phyloP scores from a whole-genome alignment of 2,113 vertebrate genomes.

The Petaurus breviceps region DNA sequence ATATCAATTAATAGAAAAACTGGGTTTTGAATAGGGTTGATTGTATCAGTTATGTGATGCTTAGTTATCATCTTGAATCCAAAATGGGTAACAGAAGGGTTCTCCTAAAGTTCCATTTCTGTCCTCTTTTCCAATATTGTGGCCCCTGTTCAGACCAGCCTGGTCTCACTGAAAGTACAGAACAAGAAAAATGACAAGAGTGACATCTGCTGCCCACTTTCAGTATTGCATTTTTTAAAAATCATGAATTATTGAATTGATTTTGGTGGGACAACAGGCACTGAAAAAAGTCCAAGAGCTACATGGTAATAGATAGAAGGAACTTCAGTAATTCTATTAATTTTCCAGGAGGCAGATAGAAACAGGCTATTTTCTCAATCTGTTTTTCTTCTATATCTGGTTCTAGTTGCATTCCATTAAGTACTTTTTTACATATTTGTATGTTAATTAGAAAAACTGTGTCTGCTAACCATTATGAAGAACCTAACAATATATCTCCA shows the following conservation, averaged over 20 bases:
- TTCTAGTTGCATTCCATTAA: background rate
- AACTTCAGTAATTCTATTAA: rapidly evolving
- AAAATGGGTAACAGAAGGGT: constrained; percentile 41
- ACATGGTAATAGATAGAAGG: rapidly evolving
- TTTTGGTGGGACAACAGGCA: background rate
- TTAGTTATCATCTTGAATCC: constrained; percentile 53
- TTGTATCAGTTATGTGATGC: constrained; percentile 8
- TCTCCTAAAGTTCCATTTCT: background rate
- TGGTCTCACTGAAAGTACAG: background rate
- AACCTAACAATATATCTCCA: constrained; percentile 33
- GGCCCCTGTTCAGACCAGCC: rapidly evolving
- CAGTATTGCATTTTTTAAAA: background rate
- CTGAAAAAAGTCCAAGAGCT: background rate
- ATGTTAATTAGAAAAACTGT: constrained; percentile 1
- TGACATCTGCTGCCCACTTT: constrained; percentile 78
- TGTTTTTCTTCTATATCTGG: background rate
- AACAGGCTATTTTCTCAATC: background rate
- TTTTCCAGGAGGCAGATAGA: background rate
- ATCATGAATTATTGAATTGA: background rate
- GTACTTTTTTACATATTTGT: background rate
- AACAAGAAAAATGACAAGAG: constrained; percentile 69
- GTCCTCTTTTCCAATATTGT: background rate
- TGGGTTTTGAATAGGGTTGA: background rate
- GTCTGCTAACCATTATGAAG: background rate
- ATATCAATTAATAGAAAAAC: background rate